Conservation (phyloP, 2,113 vertebrate genomes). For the Xenopus borealis region DNA sequence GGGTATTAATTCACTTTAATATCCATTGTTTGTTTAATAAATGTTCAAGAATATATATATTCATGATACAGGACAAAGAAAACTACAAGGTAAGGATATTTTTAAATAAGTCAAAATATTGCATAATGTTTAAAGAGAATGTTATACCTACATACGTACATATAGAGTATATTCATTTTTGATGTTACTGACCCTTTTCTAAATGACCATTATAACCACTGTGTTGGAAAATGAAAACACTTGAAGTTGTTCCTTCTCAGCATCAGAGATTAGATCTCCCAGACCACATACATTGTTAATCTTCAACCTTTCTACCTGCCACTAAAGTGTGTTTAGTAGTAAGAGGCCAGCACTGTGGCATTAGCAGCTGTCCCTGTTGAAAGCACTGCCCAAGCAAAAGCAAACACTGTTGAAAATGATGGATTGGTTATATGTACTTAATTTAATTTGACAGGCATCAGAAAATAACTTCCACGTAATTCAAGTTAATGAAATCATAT, state of each 20-base stretch:
- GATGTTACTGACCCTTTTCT: too few species aligned
- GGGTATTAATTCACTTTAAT: too few species aligned
- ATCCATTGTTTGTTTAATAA: too few species aligned
- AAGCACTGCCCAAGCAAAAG: constrained; percentile 46
- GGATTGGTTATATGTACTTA: constrained; percentile 63
- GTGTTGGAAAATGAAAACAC: too few species aligned
- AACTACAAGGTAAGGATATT: too few species aligned
- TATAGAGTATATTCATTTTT: too few species aligned
- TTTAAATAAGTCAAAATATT: too few species aligned
- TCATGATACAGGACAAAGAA: too few species aligned
- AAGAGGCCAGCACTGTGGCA: constrained; percentile 19
- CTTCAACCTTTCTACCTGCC: constrained; percentile 5
- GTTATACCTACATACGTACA: too few species aligned
- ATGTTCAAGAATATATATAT: too few species aligned
- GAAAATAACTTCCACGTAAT: constrained; percentile 62
- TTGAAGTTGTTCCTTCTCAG: neutral
- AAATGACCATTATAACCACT: too few species aligned
- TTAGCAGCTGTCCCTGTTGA: constrained; percentile 38
- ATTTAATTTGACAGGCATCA: constrained; percentile 64
- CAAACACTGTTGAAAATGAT: constrained; percentile 60
- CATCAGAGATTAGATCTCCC: neutral
- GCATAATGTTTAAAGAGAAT: too few species aligned
- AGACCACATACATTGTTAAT: constrained; percentile 10
- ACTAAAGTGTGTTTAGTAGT: neutral
- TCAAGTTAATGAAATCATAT: constrained; percentile 76